phyloP scores from a whole-genome alignment of 2,797 vertebrate species.

The Paratrypauchen microcephalus region DNA sequence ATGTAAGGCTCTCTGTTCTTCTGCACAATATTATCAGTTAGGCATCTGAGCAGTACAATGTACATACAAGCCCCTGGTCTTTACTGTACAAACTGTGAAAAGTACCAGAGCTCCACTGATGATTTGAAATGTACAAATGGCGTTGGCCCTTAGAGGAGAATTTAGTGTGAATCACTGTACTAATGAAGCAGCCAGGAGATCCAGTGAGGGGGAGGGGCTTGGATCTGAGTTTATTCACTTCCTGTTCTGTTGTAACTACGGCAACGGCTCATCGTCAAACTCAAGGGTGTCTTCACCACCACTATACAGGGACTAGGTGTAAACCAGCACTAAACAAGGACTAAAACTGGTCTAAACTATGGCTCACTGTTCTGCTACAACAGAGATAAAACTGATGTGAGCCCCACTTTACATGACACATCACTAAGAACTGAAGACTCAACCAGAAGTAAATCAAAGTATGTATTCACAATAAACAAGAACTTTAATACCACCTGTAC shows the following conservation, averaged over 20 bases:
- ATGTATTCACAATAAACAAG: neutral
- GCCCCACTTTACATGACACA: neutral
- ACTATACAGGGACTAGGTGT: constrained; percentile 40
- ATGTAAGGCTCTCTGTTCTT: neutral
- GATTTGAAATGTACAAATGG: constrained; percentile 67
- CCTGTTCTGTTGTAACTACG: constrained; percentile 71
- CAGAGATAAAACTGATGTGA: neutral
- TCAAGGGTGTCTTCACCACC: constrained; percentile 69
- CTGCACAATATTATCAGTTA: constrained; percentile 11
- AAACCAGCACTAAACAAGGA: neutral
- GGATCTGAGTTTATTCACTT: constrained; percentile 53
- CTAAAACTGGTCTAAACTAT: neutral
- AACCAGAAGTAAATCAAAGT: neutral
- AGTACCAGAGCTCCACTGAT: constrained; percentile 49
- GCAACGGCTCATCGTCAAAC: constrained; percentile 77
- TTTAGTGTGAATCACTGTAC: constrained; percentile 75
- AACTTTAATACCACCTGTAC: too few relatives aligned
- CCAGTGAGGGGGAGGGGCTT: constrained; percentile 67
- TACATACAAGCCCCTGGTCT: constrained; percentile 20
- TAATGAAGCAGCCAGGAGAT: constrained; percentile 75
- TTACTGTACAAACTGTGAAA: constrained; percentile 50
- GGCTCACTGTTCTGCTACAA: neutral
- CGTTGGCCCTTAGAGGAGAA: constrained; percentile 68
- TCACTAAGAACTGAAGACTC: neutral
- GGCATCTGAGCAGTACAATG: constrained; percentile 26